These are phyloP conservation scores for Acanthaster planci DNA, from an alignment of 35 echinoderm and acorn worm species.

Conservation along the genomic window DNA sequence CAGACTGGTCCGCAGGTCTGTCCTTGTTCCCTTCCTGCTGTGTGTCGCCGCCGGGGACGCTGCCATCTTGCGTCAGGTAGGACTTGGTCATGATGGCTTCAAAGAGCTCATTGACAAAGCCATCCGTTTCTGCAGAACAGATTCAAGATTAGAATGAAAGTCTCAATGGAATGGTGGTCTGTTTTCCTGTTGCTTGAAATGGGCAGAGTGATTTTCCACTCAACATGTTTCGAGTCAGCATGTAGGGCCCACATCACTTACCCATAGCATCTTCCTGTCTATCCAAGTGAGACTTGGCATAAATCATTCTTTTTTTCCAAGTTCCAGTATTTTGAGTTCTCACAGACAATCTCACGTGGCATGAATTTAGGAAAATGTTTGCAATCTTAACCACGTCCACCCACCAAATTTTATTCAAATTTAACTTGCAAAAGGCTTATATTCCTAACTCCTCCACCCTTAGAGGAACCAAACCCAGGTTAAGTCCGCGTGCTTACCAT, in stretches of 20 bases:
- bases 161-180: not conserved
- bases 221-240: not conserved
- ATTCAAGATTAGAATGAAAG: not conserved
- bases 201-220: not conserved
- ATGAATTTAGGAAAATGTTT: too few relatives aligned
- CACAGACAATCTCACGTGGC: too few relatives aligned
- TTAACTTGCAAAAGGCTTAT: too few relatives aligned
- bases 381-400: too few relatives aligned
- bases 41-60: conserved; percentile 17
- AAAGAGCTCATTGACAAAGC: conserved; percentile 83
- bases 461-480: too few relatives aligned
- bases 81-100: conserved; percentile 69
- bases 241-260: not conserved
- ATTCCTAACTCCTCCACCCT: too few relatives aligned
- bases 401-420: too few relatives aligned
- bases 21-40: not conserved
- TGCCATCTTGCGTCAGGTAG: conserved; percentile 59
- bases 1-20: conserved; percentile 22
- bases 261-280: too few relatives aligned
- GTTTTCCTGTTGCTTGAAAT: not conserved
- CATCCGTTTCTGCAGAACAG: conserved; percentile 63
- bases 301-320: too few relatives aligned
- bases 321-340: too few relatives aligned
- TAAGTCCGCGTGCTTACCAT: conserved; percentile 46
- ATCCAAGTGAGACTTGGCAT: too few relatives aligned